Conservation (phyloP, 2,888 invertebrate genomes). For the Netelia melanura region DNA sequence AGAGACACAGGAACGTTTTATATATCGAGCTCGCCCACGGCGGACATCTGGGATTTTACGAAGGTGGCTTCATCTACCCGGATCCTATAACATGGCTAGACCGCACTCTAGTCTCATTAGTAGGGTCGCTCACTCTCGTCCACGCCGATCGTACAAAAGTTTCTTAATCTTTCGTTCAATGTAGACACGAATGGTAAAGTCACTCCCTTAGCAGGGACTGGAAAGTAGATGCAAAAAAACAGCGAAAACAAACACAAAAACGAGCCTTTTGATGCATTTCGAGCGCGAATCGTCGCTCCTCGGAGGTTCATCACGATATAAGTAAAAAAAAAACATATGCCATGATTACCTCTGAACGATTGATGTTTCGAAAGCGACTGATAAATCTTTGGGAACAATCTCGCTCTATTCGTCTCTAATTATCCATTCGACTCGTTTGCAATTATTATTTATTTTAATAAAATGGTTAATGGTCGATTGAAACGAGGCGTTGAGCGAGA, state of each 20-base stretch:
- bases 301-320: neutral
- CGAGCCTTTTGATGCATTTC: conserved; percentile 4
- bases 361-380: conserved; percentile 53
- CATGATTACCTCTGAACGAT: conserved; percentile 45
- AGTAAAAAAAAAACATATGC: conserved; percentile 8
- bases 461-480: neutral
- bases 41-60: conserved; percentile 97
- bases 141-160: conserved; percentile 84
- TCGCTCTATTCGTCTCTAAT: conserved; percentile 1
- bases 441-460: neutral
- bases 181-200: conserved; percentile 17
- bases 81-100: conserved; percentile 97
- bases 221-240: neutral
- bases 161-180: conserved; percentile 73
- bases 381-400: conserved; percentile 58
- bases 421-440: neutral
- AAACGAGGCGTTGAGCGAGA: neutral
- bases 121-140: conserved; percentile 90
- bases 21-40: conserved; percentile 95
- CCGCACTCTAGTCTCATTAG: conserved; percentile 93
- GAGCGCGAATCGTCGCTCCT: conserved; percentile 6
- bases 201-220: conserved; percentile 17
- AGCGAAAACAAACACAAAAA: neutral
- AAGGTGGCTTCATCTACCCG: conserved; percentile 94
- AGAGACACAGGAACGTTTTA: conserved; percentile 88